Evolutionary conservation across 1,140 invertebrate genomes (phyloP), one percentile per base, ranked within the genome.

Genomic region (Thereuonema tuberculata): DNA sequence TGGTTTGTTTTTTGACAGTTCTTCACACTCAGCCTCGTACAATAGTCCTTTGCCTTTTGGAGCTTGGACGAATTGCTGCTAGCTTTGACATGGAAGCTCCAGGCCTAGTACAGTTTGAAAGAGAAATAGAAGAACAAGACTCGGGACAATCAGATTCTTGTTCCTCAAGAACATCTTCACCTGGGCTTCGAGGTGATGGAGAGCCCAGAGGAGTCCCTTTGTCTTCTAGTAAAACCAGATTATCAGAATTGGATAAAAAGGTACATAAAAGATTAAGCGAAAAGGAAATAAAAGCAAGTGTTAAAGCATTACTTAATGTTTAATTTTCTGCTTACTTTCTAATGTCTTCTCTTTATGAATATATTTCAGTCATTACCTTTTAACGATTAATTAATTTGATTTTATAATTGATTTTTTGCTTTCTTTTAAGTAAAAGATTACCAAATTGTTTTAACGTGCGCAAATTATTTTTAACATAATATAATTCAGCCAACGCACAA

Each of bases 21-120:
- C 73, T 87, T 23, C 86, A 89, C 62, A 82, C 81, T 57, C 83
- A 87, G 65, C 84, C 84, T 14, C 76, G 86, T 0, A 89, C 87
- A 71, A 89, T 95, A 23, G 82, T 94, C 48, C 76, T 95, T 21
- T 94, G 90, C 71, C 75, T 96, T 21, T 74, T 94, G 74, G 91
- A 95, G 72, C 82, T 94, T 47, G 86, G 88, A 1, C 78, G 91
- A 49, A 77, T 93, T 48, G 89, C 86, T 1, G 82, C 84, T 14
- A 81, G 80, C 67, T 86, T 80, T 72, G 81, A 82, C 1, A 75
- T 95, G 64, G 86, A 91, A 69, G 89, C 89, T 0, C 89, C 91
- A 0, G 84, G 85, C n/a, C 74, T 95, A 53, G 85, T 95, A 37
- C 83, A 90, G 70, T 76, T 94, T 63, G 91, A 94, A 74, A 82